Conservation (phyloP, 2,888 invertebrate species). For the Geophilus truncorum region DNA sequence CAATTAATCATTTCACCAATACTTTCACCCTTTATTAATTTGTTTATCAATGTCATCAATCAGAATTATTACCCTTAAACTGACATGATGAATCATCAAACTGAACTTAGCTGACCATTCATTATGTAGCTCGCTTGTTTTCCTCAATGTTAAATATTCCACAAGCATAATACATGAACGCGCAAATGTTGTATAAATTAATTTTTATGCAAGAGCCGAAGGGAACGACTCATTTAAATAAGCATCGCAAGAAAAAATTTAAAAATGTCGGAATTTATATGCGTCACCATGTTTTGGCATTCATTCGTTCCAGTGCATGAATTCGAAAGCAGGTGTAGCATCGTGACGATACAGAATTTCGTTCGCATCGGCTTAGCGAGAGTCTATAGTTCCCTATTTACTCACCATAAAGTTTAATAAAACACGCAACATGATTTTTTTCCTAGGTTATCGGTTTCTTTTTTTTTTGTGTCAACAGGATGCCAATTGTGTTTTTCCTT, state of each 20-base stretch:
- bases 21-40: not conserved
- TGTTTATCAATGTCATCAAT: not conserved
- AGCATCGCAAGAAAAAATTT: not conserved
- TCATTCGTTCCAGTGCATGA: slow-evolving; percentile 18
- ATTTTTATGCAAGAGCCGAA: not conserved
- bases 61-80: not conserved
- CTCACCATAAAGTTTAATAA: not conserved
- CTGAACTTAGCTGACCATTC: not conserved
- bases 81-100: not conserved
- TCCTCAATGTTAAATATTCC: not conserved
- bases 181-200: too few relatives aligned
- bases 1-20: not conserved
- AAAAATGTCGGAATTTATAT: not conserved
- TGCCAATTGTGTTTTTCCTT: not conserved
- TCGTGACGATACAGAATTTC: not conserved
- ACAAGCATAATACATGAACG: not conserved
- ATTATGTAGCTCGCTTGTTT: not conserved
- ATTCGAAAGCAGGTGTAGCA: slow-evolving; percentile 6
- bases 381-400: not conserved
- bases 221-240: not conserved
- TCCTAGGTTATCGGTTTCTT: not conserved
- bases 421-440: not conserved
- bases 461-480: not conserved
- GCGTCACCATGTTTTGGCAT: slow-evolving; percentile 20
- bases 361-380: not conserved